Evolutionary conservation across 2,113 vertebrate species (phyloP), one percentile per base, ranked within the genome.

Genomic region (Channa maculata): DNA sequence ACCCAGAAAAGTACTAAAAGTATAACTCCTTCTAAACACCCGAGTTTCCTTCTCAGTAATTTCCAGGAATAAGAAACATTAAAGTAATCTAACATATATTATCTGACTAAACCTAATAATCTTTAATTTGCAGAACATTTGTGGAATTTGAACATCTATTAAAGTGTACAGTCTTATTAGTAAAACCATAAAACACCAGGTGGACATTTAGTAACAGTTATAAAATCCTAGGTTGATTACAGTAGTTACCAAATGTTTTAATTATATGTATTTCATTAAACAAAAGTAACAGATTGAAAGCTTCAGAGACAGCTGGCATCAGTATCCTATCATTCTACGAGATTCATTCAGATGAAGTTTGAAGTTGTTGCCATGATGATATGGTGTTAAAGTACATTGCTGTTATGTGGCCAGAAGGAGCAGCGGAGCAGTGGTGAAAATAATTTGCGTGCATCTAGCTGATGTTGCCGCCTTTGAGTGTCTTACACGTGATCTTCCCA

Each of bases 381-480:
- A 58, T 41, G 52, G n/a, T 38, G 34, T 73, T 58, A 45, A 37
- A 0, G 3, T 24, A 10, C 24, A 24, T 63, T 43, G 62, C n/a
- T 58, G 34, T 57, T 10, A 48, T n/a, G 65, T 33, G 33, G 67
- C 15, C 7, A 5, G 48, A 49, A 37, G 71, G 36, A 65, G 79
- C 44, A 55, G 61, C 7, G 53, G 24, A 24, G 48, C 12, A 2
- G 45, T 11, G 41, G 33, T 59, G 37, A 24, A 3, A 8, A 24
- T 15, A 36, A 13, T 2, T 13, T 5, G 33, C 13, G 3, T 3
- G 77, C 64, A 5, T 88, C 93, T 99, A 99, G 90, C 96, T 95
- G 84, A 99, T 97, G 93, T 88, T 96, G 10, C 96, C 98, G n/a
- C 97, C 96, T 91, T 93, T 96, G 43, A 99, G 94, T 7, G 96